Evolutionary conservation across 1,140 invertebrate species (phyloP).

Genomic region (Capitella teleta): DNA sequence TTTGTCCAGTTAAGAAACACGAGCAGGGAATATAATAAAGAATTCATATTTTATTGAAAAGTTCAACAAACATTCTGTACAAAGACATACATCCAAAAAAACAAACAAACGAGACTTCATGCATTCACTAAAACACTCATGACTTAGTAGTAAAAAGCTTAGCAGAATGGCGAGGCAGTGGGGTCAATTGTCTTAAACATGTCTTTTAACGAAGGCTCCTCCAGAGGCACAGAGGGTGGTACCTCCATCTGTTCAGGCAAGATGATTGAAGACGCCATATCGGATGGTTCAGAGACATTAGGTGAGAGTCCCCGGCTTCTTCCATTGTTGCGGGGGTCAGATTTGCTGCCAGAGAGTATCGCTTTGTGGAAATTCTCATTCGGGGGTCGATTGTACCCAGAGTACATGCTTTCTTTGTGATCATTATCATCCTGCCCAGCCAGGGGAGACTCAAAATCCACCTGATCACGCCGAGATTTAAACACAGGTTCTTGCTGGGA

Average conservation of each 20-base stretch:
- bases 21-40: too few species aligned
- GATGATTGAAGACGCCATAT: not conserved
- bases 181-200: conserved; percentile 40
- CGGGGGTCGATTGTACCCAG: not conserved
- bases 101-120: too few species aligned
- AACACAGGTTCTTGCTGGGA: not conserved
- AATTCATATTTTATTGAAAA: too few species aligned
- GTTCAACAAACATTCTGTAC: too few species aligned
- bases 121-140: too few species aligned
- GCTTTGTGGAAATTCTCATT: not conserved
- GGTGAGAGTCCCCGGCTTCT: not conserved
- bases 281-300: not conserved
- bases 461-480: not conserved
- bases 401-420: not conserved
- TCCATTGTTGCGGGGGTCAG: not conserved
- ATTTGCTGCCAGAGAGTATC: conserved; percentile 1
- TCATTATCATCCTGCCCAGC: not conserved
- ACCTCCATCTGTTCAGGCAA: not conserved
- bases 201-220: conserved; percentile 29
- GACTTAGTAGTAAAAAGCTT: conserved; percentile 5
- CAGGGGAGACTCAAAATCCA: not conserved
- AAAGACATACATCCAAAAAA: too few species aligned
- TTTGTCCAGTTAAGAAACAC: too few species aligned
- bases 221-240: conserved; percentile 3
- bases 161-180: conserved; percentile 40